Conservation (phyloP, 2,797 vertebrate species). For the Cephalopachus bancanus region DNA sequence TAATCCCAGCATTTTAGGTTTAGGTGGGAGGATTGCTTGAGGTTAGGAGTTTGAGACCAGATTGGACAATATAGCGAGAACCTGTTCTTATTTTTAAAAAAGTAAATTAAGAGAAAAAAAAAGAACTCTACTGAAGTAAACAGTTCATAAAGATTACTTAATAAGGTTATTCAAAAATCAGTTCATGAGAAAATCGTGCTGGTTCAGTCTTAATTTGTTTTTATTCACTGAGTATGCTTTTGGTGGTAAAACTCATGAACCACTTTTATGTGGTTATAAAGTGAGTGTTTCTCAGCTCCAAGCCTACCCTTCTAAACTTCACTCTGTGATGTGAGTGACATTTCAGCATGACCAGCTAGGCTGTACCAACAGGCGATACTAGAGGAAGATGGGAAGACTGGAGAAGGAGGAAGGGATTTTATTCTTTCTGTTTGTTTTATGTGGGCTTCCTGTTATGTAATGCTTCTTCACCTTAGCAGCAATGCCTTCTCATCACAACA, state of each 20-base stretch:
- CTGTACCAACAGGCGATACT: not conserved
- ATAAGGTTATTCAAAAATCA: not conserved
- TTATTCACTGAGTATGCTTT: not conserved
- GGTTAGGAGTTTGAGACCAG: too few relatives aligned
- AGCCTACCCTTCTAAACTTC: not conserved
- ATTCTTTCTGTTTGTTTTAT: not conserved
- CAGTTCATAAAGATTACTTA: not conserved
- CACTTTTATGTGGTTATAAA: not conserved
- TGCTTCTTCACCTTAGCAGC: not conserved
- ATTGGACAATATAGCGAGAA: too few relatives aligned
- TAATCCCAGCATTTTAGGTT: too few relatives aligned
- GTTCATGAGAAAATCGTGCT: not conserved
- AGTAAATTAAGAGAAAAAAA: not conserved
- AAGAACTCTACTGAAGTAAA: slow-evolving; percentile 1
- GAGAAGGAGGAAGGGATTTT: not conserved
- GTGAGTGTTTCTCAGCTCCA: not conserved
- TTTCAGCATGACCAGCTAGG: not conserved
- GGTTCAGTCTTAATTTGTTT: slow-evolving; percentile 12
- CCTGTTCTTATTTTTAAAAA: too few relatives aligned
- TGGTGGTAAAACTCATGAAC: not conserved
- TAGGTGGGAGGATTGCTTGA: too few relatives aligned
- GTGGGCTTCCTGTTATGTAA: not conserved
- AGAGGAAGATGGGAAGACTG: not conserved
- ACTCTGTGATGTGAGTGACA: not conserved
- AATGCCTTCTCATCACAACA: not conserved